phyloP scores from a whole-genome alignment of 2,113 vertebrate genomes.

The Potamarius usumacintae region DNA sequence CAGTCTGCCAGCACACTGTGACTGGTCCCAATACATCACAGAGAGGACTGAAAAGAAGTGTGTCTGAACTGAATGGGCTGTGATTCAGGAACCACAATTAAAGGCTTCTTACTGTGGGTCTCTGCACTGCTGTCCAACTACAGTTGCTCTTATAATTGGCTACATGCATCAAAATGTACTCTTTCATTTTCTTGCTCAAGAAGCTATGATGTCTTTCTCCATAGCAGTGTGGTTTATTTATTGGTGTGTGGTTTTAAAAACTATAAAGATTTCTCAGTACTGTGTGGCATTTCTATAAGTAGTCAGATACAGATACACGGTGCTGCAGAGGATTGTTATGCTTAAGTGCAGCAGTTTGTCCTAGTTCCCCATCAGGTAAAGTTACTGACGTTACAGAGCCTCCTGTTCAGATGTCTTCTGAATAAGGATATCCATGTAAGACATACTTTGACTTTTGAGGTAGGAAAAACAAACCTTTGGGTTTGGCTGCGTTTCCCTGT shows the following conservation, averaged over 20 bases:
- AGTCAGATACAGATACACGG: neutral
- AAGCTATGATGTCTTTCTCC: slow-evolving; percentile 34
- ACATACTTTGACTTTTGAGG: slow-evolving; percentile 46
- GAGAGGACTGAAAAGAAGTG: slow-evolving; percentile 40
- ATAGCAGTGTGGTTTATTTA: slow-evolving; percentile 6
- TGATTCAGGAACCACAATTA: slow-evolving; percentile 50
- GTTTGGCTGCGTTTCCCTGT: slow-evolving; percentile 32
- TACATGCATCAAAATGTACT: slow-evolving; percentile 30
- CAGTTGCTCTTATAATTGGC: slow-evolving; percentile 35
- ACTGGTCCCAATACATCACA: slow-evolving; percentile 27
- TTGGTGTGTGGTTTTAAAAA: slow-evolving; percentile 14
- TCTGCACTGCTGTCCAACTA: slow-evolving; percentile 15
- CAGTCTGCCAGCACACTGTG: slow-evolving; percentile 20
- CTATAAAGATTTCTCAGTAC: neutral
- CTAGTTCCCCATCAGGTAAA: slow-evolving; percentile 6
- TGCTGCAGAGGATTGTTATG: neutral
- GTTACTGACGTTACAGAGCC: slow-evolving; percentile 9
- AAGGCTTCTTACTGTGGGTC: slow-evolving; percentile 45
- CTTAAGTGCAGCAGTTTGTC: neutral
- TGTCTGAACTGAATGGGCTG: slow-evolving; percentile 41
- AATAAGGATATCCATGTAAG: slow-evolving; percentile 45
- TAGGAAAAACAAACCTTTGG: slow-evolving; percentile 46
- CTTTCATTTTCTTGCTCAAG: slow-evolving; percentile 46
- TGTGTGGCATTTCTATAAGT: neutral
- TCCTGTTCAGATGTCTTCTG: slow-evolving; percentile 25